These are phyloP conservation scores for Caenorhabditis sp. DNA, from an alignment of 2,888 invertebrate genomes.

Conservation along the genomic window DNA sequence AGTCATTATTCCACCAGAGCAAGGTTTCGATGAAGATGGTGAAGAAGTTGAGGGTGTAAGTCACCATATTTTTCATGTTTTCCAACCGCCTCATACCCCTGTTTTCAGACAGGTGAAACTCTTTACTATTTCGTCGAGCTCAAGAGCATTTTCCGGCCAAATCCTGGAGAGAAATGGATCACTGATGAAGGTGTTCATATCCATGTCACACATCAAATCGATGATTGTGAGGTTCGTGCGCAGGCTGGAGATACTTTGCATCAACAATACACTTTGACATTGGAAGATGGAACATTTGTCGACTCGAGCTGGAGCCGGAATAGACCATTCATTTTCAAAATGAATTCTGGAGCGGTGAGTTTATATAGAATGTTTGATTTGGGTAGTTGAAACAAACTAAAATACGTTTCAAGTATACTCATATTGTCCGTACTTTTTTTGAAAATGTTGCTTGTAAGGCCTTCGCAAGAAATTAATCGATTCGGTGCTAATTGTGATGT, in stretches of 20 bases:
- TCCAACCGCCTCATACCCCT: no score
- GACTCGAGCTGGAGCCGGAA: slow-evolving; percentile 66
- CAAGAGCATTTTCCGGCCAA: slow-evolving; percentile 68
- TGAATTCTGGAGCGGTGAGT: slow-evolving; percentile 59
- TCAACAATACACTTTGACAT: slow-evolving; percentile 68
- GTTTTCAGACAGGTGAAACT: slow-evolving; percentile 57
- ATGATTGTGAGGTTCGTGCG: slow-evolving; percentile 58
- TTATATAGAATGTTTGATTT: background rate
- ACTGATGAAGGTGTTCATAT: slow-evolving; percentile 68
- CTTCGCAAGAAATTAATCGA: no score
- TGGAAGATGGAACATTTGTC: slow-evolving; percentile 68
- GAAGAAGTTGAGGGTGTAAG: slow-evolving; percentile 47
- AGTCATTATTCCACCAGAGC: slow-evolving; percentile 65
- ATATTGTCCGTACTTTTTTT: no score
- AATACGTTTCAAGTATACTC: no score
- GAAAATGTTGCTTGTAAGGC: no score
- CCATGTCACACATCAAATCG: slow-evolving; percentile 64
- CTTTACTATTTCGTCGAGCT: slow-evolving; percentile 70
- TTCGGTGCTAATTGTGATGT: no score
- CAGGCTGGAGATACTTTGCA: slow-evolving; percentile 65
- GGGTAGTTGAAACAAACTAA: no score
- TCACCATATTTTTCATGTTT: background rate
- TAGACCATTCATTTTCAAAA: slow-evolving; percentile 67
- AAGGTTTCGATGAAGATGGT: slow-evolving; percentile 63
- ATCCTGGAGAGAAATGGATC: slow-evolving; percentile 68